Conservation (phyloP, 2,113 vertebrate genomes). For the Chaetodon trifascialis region DNA sequence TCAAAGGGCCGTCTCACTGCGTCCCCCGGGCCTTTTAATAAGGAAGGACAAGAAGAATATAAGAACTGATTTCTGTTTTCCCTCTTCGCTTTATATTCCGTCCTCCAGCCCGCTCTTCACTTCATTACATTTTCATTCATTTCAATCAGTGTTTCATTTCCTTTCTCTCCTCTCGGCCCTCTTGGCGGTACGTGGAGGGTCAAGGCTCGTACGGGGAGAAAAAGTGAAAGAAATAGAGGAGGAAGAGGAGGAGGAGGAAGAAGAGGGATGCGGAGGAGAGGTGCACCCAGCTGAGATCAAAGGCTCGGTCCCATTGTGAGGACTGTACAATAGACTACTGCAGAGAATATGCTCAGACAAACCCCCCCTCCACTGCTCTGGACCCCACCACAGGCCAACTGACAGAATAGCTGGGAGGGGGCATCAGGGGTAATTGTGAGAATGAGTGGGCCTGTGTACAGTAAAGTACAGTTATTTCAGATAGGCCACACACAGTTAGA, state of each 20-base stretch:
- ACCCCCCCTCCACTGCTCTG: background rate
- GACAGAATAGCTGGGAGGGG: conserved; percentile 59
- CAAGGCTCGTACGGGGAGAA: conserved; percentile 37
- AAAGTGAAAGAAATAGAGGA: conserved; percentile 29
- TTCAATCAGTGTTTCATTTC: conserved; percentile 74
- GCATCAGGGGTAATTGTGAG: conserved; percentile 47
- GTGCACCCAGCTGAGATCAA: conserved; percentile 80
- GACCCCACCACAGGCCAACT: conserved; percentile 59
- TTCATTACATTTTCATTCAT: conserved; percentile 71
- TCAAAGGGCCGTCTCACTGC: conserved; percentile 43
- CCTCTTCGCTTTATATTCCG: conserved; percentile 23
- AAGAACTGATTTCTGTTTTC: conserved; percentile 56
- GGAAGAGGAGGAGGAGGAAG: conserved; percentile 17
- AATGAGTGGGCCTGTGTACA: conserved; percentile 44
- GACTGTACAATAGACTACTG: conserved; percentile 77
- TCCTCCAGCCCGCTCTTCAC: conserved; percentile 37
- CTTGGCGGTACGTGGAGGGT: conserved; percentile 61
- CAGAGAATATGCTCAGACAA: conserved; percentile 50
- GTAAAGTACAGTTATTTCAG: conserved; percentile 49
- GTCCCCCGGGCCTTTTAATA: conserved; percentile 71
- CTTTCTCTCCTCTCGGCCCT: conserved; percentile 50
- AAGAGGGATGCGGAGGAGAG: conserved; percentile 17
- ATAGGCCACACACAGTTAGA: conserved; percentile 18
- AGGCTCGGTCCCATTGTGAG: conserved; percentile 78
- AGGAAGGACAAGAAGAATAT: conserved; percentile 51